Evolutionary conservation across 2,113 vertebrate genomes (phyloP).

Genomic region (Anthoscopus minutus): DNA sequence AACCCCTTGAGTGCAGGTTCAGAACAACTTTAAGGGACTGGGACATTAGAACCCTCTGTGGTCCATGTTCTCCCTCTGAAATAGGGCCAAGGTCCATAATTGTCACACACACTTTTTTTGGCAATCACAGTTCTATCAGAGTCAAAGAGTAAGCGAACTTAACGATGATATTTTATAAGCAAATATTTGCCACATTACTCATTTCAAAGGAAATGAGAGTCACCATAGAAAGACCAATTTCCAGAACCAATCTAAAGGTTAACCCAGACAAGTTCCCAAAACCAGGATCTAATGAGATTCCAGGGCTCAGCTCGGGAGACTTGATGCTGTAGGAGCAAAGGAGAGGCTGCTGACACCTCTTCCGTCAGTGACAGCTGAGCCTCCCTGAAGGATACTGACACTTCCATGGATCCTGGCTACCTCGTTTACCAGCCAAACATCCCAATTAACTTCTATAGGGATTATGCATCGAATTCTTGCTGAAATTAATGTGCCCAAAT

Average conservation of each 20-base stretch:
- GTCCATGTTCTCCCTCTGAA: neutral
- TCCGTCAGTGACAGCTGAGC: neutral
- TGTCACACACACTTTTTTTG: neutral
- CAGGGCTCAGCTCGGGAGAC: neutral
- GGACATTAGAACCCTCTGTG: neutral
- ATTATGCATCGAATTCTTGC: neutral
- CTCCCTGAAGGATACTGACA: neutral
- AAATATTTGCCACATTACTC: neutral
- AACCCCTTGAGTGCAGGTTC: neutral
- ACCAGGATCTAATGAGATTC: neutral
- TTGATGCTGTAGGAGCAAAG: neutral
- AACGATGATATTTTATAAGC: neutral
- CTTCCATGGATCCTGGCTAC: neutral
- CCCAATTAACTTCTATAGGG: neutral
- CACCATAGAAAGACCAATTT: fast-evolving
- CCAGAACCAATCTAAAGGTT: neutral
- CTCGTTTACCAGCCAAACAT: neutral
- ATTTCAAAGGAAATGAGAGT: neutral
- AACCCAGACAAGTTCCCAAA: neutral
- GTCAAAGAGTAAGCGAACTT: neutral
- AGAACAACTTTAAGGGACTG: neutral
- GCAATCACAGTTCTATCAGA: neutral
- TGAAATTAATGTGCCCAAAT: neutral
- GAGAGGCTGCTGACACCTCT: neutral
- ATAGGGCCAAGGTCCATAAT: fast-evolving